These are phyloP conservation scores for Hirtodrosophila histrioides DNA, from an alignment of 2,888 invertebrate species.

Conservation along the genomic window DNA sequence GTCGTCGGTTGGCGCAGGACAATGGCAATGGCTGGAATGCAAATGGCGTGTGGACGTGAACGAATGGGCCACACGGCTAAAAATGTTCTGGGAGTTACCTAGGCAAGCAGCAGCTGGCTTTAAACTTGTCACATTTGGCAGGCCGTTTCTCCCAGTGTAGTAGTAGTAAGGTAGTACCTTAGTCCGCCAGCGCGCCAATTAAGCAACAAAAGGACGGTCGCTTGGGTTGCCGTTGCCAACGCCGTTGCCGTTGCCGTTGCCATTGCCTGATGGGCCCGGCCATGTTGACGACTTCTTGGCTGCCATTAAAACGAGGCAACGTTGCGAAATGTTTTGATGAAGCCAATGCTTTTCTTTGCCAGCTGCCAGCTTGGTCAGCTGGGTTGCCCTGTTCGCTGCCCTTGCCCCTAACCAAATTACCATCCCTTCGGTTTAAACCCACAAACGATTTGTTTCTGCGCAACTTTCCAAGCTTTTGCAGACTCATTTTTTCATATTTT, in stretches of 20 bases:
- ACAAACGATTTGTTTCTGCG: slow-evolving; percentile 34
- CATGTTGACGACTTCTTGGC: slow-evolving; percentile 44
- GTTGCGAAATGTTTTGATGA: slow-evolving; percentile 69
- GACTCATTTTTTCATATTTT: background rate
- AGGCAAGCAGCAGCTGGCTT: slow-evolving; percentile 11
- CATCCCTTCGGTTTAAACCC: background rate
- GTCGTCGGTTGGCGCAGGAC: slow-evolving; percentile 46
- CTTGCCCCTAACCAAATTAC: background rate
- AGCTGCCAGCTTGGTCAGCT: slow-evolving; percentile 14
- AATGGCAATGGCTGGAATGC: slow-evolving; percentile 68
- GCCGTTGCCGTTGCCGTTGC: slow-evolving; percentile 2
- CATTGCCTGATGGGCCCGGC: slow-evolving; percentile 18
- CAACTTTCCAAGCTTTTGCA: slow-evolving; percentile 37
- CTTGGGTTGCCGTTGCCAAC: slow-evolving; percentile 28
- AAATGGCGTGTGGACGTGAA: slow-evolving; percentile 69
- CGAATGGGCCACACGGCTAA: slow-evolving; percentile 51
- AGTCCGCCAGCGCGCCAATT: slow-evolving; percentile 64
- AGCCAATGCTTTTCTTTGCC: slow-evolving; percentile 39
- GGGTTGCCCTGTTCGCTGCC: background rate
- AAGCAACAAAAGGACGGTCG: slow-evolving; percentile 68
- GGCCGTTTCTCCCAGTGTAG: slow-evolving; percentile 12
- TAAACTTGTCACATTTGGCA: slow-evolving; percentile 15
- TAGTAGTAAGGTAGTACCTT: slow-evolving; percentile 1
- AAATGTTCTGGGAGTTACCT: slow-evolving; percentile 28
- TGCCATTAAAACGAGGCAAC: slow-evolving; percentile 69